Evolutionary conservation across 2,113 vertebrate species (phyloP), one percentile per base, ranked within the genome.

Genomic region (Ovibos moschatus): DNA sequence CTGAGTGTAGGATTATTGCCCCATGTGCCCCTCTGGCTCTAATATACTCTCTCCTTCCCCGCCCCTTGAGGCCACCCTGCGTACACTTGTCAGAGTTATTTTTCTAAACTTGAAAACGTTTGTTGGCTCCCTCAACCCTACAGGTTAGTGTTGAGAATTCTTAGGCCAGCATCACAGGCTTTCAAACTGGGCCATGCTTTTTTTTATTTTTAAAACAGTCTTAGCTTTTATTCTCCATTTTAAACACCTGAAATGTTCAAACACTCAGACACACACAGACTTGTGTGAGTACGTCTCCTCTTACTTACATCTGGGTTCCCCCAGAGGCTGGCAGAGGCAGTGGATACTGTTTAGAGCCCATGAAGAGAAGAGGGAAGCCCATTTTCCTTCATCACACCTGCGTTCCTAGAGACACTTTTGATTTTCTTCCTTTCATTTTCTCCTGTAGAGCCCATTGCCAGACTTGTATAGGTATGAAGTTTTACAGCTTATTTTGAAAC

Each of bases 211-310:
- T 27, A 40, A 40, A 92, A 89, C 62, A 15, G n/a, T 57, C 96
- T 98, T 96, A 98, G 97, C 89, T 98, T 98, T 96, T 88, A 71
- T 95, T 99, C 98, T 98, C 97, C 98, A 98, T 98, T 98, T 99
- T 98, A 43, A 98, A 99, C 97, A 98, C 98, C 97, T 98, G 98
- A 97, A 98, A 94, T 99, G 98, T 99, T 98, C 30, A 88, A 97
- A 98, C 97, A 98, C 97, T 95, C 98, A 97, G 92, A 98, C 98
- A 98, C 82, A 98, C 55, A 97, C 98, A 98, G 97, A 98, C 98
- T 81, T 51, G 90, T 97, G 12, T 96, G 97, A 95, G 94, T 97
- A 98, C 97, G 76, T 55, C 94, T 96, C 97, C 90, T 98, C 98
- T 98, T 97, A 96, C 92, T 98, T 97, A 96, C 92, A 96, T 98